Conservation (phyloP, 2,888 invertebrate species). For the Monochamus alternatus region DNA sequence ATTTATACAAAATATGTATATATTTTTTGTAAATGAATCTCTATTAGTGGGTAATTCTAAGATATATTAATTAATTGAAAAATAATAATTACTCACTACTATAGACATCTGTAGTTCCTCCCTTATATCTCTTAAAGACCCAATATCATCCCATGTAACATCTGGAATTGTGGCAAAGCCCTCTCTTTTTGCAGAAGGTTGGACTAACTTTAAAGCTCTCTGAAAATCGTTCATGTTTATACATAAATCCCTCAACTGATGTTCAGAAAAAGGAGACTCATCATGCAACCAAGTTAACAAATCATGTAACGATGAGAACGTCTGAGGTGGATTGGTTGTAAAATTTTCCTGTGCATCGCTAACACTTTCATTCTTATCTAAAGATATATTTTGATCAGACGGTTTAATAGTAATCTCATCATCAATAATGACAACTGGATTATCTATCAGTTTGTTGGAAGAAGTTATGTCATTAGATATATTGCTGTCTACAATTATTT, state of each 20-base stretch:
- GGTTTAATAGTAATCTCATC: constrained; percentile 57
- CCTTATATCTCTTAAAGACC: constrained; percentile 90
- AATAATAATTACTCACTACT: constrained; percentile 73
- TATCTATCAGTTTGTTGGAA: constrained; percentile 49
- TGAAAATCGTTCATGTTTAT: constrained; percentile 85
- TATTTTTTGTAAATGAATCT: too few species aligned
- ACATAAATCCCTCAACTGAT: constrained; percentile 78
- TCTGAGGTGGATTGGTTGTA: not conserved
- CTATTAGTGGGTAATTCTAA: too few species aligned
- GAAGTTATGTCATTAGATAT: constrained; percentile 12
- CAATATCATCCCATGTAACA: constrained; percentile 97
- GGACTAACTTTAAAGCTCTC: constrained; percentile 84
- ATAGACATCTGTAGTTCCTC: constrained; percentile 94
- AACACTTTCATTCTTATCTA: not conserved
- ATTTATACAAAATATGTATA: too few species aligned
- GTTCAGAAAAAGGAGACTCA: constrained; percentile 75
- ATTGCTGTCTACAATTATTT: constrained; percentile 1
- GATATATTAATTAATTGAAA: not conserved
- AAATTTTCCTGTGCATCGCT: not conserved
- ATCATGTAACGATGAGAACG: constrained; percentile 70
- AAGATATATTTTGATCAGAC: constrained; percentile 23
- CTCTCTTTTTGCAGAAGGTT: constrained; percentile 96
- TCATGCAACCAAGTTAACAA: constrained; percentile 79
- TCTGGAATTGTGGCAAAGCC: constrained; percentile 98
- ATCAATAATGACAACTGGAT: constrained; percentile 54